Evolutionary conservation across 1,140 invertebrate genomes (phyloP).

Genomic region (Hydropsyche tenuis): DNA sequence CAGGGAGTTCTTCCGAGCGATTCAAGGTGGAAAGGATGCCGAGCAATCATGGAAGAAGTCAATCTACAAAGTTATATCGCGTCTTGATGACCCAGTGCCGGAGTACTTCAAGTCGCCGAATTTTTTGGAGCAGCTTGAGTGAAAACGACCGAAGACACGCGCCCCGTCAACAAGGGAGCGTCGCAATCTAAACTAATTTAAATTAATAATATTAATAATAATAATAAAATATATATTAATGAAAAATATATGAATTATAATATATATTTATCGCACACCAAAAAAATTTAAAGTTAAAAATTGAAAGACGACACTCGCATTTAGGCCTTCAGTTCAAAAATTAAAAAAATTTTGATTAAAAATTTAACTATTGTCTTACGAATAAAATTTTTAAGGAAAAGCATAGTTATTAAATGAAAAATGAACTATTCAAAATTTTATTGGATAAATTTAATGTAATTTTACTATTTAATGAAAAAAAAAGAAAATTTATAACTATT

Average conservation of each 20-base stretch:
- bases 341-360: slow-evolving; percentile 58
- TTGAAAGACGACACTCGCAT: slow-evolving; percentile 62
- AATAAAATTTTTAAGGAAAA: slow-evolving; percentile 50
- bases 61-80: slow-evolving; percentile 99
- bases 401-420: slow-evolving; percentile 50
- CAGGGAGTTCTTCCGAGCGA: slow-evolving; percentile 97
- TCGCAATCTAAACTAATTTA: slow-evolving; percentile 32
- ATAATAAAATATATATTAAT: slow-evolving; percentile 38
- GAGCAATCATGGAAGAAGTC: slow-evolving; percentile 99
- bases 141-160: slow-evolving; percentile 19
- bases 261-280: slow-evolving; percentile 57
- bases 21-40: slow-evolving; percentile 92
- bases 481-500: slow-evolving; percentile 51
- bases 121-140: slow-evolving; percentile 98
- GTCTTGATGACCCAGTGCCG: slow-evolving; percentile 97
- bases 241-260: slow-evolving; percentile 22
- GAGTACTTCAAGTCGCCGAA: slow-evolving; percentile 99
- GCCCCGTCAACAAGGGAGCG: neutral
- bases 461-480: slow-evolving; percentile 44
- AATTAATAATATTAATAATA: slow-evolving; percentile 35
- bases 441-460: slow-evolving; percentile 51
- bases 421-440: slow-evolving; percentile 53
- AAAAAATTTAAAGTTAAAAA: slow-evolving; percentile 54
- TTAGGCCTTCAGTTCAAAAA: slow-evolving; percentile 68
- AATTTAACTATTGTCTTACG: slow-evolving; percentile 46